Base-by-base conservation (phyloP, 1,140 invertebrate genomes). In the Proales similis region DNA sequence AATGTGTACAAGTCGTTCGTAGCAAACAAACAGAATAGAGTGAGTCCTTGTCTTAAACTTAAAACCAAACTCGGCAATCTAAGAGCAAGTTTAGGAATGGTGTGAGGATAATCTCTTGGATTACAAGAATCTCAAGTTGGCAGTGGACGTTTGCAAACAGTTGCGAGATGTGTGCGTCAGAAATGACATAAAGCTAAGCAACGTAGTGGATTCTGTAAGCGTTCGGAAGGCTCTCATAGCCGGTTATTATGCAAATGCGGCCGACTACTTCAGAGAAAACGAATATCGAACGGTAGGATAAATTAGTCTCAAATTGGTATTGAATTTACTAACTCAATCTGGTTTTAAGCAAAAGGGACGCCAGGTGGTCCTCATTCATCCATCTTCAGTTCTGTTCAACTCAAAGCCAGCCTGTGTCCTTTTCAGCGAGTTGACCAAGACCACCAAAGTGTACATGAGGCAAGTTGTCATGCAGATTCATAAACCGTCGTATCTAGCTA, bases 211-310 rank as follows among this genome's bases (percentile, higher is more conserved):
- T 94, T 12, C 71, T 87, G 12, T 80, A 82, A 49, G 90, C 90
- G 12, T 77, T 93, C 12, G 90, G 65, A 98, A 97, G 79, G 91
- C 94, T 0, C 80, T 98, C 11, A 91, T 98, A 11, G 85, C 91
- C 67, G 94, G 94, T 53, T 98, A 95, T 71, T 99, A 87, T 70
- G 85, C 86, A 71, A 94, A 93, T 77, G 81, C 88, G 63, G 88
- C 90, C n/a, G 84, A 89, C 75, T 69, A 88, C 5, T 84, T 89
- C 65, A 80, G 78, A 66, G 83, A 86, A 68, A 82, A 80, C 38
- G 75, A 80, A 63, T 90, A 88, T 69, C 68, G 85, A 39, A 83
- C 84, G 20, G 82, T 87, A 78, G 82, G 79, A 74, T 43, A 42
- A 4, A 11, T 9, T 46, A 17, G 22, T 4, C 22, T 29, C 4